Conservation (phyloP, 2,888 invertebrate species). For the Drosophila monieri region DNA sequence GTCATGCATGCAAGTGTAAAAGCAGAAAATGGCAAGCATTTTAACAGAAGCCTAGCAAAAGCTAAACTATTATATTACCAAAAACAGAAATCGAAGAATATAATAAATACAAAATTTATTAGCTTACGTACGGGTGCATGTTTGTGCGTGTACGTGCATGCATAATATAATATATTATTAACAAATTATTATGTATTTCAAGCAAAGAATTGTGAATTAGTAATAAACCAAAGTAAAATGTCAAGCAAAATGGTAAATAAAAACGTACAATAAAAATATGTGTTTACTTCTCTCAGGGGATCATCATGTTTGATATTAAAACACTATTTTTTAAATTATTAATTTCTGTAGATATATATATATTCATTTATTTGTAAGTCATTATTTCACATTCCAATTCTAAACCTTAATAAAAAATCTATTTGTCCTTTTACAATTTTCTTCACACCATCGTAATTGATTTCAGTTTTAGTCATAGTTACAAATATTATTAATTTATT, state of each 20-base stretch:
- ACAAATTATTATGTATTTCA: slow-evolving; percentile 75
- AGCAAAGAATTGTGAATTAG: slow-evolving; percentile 77
- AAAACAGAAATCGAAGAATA: slow-evolving; percentile 20
- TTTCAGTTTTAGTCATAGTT: slow-evolving; percentile 64
- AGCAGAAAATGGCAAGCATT: slow-evolving; percentile 44
- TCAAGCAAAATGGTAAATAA: slow-evolving; percentile 68
- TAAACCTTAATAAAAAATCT: slow-evolving; percentile 72
- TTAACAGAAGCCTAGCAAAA: slow-evolving; percentile 46
- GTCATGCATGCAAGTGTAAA: slow-evolving; percentile 39
- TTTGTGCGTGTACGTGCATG: slow-evolving; percentile 53
- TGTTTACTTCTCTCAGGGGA: background rate
- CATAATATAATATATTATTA: slow-evolving; percentile 69
- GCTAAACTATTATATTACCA: slow-evolving; percentile 47
- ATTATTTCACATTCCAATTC: slow-evolving; percentile 45
- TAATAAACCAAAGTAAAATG: slow-evolving; percentile 63
- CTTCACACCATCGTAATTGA: slow-evolving; percentile 66
- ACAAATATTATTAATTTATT: slow-evolving; percentile 51
- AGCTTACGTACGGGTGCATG: slow-evolving; percentile 48
- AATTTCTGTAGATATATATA: slow-evolving; percentile 20
- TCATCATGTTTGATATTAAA: background rate
- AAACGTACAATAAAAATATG: slow-evolving; percentile 58
- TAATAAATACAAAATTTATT: slow-evolving; percentile 43
- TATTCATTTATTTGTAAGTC: slow-evolving; percentile 43
- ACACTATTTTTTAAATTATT: background rate
- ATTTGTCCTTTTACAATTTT: slow-evolving; percentile 45